These are phyloP conservation scores for Fragum sueziense DNA, from an alignment of 2,888 invertebrate genomes.

Conservation along the genomic window DNA sequence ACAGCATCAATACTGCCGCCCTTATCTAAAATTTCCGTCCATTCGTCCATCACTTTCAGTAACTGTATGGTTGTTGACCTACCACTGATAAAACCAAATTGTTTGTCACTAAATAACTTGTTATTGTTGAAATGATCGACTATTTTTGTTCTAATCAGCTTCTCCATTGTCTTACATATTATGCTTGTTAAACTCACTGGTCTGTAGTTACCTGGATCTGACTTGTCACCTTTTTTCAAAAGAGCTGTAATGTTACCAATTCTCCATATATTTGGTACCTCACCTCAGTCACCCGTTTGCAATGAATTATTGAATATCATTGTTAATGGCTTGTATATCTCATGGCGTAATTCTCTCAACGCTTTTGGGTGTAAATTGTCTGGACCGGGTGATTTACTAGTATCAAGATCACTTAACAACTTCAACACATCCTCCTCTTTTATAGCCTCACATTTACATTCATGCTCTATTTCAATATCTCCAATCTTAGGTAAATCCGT, in stretches of 20 bases:
- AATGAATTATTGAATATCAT: constrained; percentile 5
- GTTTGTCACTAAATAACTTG: constrained; percentile 34
- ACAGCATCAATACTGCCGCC: not conserved
- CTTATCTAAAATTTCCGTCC: not conserved
- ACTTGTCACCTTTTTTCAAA: constrained; percentile 32
- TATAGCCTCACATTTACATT: not conserved
- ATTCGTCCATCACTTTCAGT: constrained; percentile 19
- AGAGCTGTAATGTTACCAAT: constrained; percentile 6
- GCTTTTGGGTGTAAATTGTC: constrained; percentile 22
- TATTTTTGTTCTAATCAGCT: constrained; percentile 10
- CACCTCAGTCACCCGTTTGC: not conserved
- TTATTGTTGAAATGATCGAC: constrained; percentile 25
- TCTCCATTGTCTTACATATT: constrained; percentile 28
- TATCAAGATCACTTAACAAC: constrained; percentile 10
- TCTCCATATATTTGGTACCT: constrained; percentile 1
- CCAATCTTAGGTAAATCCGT: not conserved
- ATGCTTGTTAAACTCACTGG: constrained; percentile 27
- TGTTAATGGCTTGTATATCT: not conserved
- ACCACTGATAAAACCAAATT: constrained; percentile 31
- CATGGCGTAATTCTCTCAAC: constrained; percentile 8
- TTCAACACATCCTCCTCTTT: not conserved
- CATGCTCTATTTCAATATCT: not conserved
- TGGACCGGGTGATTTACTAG: constrained; percentile 21
- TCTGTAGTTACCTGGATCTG: constrained; percentile 21
- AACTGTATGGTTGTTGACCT: constrained; percentile 27